Evolutionary conservation across 2,888 invertebrate genomes (phyloP).

Genomic region (Drosophila ustulata): DNA sequence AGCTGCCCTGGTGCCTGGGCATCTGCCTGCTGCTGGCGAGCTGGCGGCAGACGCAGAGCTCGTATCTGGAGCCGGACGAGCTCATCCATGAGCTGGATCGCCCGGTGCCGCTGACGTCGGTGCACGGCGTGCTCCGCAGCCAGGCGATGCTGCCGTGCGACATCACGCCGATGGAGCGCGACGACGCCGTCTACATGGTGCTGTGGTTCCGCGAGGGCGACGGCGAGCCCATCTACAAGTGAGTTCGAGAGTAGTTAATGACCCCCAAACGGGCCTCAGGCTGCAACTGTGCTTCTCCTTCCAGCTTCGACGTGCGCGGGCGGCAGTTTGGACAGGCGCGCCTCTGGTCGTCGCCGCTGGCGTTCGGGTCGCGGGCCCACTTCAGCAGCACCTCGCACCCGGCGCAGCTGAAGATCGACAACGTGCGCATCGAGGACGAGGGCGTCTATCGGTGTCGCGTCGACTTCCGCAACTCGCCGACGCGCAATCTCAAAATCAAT

Average conservation of each 20-base stretch:
- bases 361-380: conserved; percentile 92
- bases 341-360: conserved; percentile 92
- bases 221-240: conserved; percentile 95
- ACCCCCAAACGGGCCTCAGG: conserved; percentile 1
- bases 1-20: conserved; percentile 81
- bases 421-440: conserved; percentile 87
- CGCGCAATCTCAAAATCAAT: conserved; percentile 90
- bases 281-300: conserved; percentile 20
- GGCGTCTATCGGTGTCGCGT: conserved; percentile 91
- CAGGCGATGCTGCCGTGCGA: conserved; percentile 95
- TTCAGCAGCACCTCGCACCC: conserved; percentile 93
- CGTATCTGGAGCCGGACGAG: conserved; percentile 85
- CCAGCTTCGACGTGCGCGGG: conserved; percentile 91
- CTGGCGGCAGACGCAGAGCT: conserved; percentile 51
- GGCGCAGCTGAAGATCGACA: conserved; percentile 90
- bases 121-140: conserved; percentile 92
- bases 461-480: conserved; percentile 91
- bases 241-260: conserved; percentile 65
- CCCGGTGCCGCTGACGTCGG: conserved; percentile 91
- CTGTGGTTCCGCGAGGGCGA: conserved; percentile 95
- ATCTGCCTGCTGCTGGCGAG: conserved; percentile 70
- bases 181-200: conserved; percentile 94
- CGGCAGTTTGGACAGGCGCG: conserved; percentile 90
- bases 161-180: conserved; percentile 91
- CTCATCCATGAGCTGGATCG: conserved; percentile 85